Conservation (phyloP, 1,140 invertebrate species). For the Eurosta solidaginis region DNA sequence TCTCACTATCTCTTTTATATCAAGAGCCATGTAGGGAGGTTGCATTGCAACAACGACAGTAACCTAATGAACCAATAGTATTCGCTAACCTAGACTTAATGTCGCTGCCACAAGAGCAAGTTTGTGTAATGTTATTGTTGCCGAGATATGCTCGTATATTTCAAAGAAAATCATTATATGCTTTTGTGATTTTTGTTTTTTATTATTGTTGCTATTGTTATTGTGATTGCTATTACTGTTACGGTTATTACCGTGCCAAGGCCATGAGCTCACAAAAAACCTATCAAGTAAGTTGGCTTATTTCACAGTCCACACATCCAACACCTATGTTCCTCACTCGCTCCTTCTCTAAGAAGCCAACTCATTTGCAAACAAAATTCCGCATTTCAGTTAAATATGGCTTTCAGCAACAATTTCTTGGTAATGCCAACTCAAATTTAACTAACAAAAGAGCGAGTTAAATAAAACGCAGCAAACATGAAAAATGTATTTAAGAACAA, state of each 20-base stretch:
- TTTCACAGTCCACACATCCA: background rate
- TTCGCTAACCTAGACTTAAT: background rate
- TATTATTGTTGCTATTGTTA: background rate
- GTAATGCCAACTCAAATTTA: background rate
- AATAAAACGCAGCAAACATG: background rate
- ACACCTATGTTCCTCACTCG: too few species aligned
- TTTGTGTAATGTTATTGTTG: background rate
- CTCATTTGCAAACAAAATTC: background rate
- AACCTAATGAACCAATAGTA: too few species aligned
- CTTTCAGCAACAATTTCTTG: background rate
- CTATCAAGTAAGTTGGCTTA: background rate
- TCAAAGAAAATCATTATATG: constrained; percentile 59
- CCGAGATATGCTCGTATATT: constrained; percentile 58
- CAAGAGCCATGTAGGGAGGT: too few species aligned
- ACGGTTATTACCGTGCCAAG: background rate
- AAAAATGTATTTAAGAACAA: background rate
- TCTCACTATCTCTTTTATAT: too few species aligned
- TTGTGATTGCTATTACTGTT: background rate
- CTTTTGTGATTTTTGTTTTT: too few species aligned
- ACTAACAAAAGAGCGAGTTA: background rate
- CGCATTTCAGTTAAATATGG: background rate
- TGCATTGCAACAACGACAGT: too few species aligned
- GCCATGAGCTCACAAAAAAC: background rate
- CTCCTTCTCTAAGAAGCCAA: too few species aligned
- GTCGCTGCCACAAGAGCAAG: background rate